Evolutionary conservation across 2,888 invertebrate genomes (phyloP).

Genomic region (Prenolepis imparis): DNA sequence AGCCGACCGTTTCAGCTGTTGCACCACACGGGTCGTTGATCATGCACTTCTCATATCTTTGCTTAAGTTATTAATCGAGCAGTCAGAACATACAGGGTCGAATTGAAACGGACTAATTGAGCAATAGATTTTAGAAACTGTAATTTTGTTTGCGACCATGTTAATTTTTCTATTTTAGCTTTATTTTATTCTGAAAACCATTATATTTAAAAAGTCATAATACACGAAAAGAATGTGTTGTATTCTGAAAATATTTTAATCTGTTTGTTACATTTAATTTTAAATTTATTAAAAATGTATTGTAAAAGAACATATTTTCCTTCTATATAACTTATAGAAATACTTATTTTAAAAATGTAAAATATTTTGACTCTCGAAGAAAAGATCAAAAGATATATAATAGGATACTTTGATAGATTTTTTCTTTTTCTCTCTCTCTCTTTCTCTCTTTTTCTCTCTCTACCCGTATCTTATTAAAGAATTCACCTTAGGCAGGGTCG

Average conservation of each 20-base stretch:
- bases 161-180: background rate
- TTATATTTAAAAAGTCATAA: background rate
- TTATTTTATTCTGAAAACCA: background rate
- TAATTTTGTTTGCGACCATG: background rate
- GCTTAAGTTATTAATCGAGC: conserved; percentile 29
- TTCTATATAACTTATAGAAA: background rate
- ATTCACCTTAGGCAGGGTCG: conserved; percentile 14
- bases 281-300: background rate
- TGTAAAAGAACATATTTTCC: background rate
- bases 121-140: conserved; percentile 3
- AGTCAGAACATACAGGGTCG: background rate
- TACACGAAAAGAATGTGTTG: background rate
- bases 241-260: background rate
- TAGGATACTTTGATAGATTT: background rate
- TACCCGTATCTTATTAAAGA: conserved; percentile 21
- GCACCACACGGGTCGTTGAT: conserved; percentile 28
- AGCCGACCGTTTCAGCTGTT: conserved; percentile 33
- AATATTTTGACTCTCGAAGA: background rate
- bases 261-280: background rate
- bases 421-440: background rate
- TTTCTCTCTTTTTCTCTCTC: background rate
- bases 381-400: background rate
- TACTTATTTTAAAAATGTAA: background rate
- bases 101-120: background rate
- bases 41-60: background rate